Evolutionary conservation across 2,888 invertebrate species (phyloP).

Genomic region (Latrodectus hesperus): DNA sequence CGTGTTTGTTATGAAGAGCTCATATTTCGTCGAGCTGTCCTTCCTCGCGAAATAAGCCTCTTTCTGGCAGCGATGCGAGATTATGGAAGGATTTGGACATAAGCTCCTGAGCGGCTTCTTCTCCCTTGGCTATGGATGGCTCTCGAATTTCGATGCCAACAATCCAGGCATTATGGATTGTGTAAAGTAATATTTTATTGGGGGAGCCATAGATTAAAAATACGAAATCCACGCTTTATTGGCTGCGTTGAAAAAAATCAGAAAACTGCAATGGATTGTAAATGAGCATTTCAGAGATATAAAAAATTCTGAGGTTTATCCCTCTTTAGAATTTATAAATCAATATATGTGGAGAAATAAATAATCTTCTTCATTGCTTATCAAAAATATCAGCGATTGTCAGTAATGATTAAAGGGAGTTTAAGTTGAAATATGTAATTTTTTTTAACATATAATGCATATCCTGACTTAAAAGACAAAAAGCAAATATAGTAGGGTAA

Average conservation of each 20-base stretch:
- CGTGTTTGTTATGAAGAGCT: conserved; percentile 57
- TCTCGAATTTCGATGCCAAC: conserved; percentile 9
- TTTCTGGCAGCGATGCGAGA: conserved; percentile 42
- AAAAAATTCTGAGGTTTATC: not conserved
- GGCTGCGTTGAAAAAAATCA: not conserved
- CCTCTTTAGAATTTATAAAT: too few species aligned
- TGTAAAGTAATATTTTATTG: conserved; percentile 5
- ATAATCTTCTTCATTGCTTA: too few species aligned
- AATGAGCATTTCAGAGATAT: not conserved
- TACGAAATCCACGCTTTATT: not conserved
- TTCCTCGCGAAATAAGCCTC: conserved; percentile 29
- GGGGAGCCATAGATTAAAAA: not conserved
- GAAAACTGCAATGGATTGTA: not conserved
- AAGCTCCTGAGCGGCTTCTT: conserved; percentile 14
- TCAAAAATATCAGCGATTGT: too few species aligned
- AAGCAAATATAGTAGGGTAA: too few species aligned
- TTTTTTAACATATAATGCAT: too few species aligned
- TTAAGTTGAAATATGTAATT: too few species aligned
- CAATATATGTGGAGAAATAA: too few species aligned
- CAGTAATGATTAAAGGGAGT: too few species aligned
- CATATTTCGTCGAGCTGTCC: conserved; percentile 50
- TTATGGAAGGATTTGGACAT: conserved; percentile 32
- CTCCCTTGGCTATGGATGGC: not conserved
- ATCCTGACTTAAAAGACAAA: too few species aligned
- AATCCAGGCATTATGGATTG: conserved; percentile 3